Percentiles rank a stretch among this genome's conserved stretches.
Evolutionary conservation across 1,140 invertebrate genomes (phyloP).

Genomic region (Orius laevigatus): DNA sequence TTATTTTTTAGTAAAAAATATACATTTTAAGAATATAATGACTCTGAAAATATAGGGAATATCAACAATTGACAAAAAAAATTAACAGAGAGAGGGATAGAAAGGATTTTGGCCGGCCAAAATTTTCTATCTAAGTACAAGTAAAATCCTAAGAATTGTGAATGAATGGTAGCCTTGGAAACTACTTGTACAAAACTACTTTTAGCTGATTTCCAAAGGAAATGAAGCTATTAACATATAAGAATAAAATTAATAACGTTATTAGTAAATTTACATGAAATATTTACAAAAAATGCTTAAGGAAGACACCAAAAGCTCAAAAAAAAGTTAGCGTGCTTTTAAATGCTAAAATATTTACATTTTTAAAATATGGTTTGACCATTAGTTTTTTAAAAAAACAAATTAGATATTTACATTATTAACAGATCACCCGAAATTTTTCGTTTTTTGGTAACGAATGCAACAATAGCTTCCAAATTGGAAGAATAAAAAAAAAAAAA

Average conservation of each 20-base stretch:
- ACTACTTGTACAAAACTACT: constrained; percentile 1
- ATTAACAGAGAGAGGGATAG: neutral
- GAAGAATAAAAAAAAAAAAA: constrained; percentile 2
- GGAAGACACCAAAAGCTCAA: constrained; percentile 7
- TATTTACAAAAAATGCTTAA: constrained; percentile 2
- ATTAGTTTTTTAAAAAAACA: constrained; percentile 5
- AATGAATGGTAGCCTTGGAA: neutral
- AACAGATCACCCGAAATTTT: constrained; percentile 1
- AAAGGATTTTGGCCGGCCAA: too few species aligned
- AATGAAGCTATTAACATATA: constrained; percentile 4
- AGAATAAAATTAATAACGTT: constrained; percentile 5
- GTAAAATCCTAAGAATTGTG: constrained; percentile 7
- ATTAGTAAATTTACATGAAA: constrained; percentile 6
- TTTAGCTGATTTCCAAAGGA: too few species aligned
- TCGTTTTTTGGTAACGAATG: neutral
- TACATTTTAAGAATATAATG: neutral
- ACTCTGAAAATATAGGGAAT: neutral
- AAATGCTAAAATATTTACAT: neutral
- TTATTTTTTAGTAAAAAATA: constrained; percentile 1
- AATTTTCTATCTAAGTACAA: neutral
- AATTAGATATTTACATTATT: constrained; percentile 1
- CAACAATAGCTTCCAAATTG: neutral
- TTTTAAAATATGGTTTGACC: constrained; percentile 9
- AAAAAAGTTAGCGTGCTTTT: neutral
- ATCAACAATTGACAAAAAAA: neutral